Base-by-base conservation (phyloP, 2,797 vertebrate species). In the Apodemus agrarius region DNA sequence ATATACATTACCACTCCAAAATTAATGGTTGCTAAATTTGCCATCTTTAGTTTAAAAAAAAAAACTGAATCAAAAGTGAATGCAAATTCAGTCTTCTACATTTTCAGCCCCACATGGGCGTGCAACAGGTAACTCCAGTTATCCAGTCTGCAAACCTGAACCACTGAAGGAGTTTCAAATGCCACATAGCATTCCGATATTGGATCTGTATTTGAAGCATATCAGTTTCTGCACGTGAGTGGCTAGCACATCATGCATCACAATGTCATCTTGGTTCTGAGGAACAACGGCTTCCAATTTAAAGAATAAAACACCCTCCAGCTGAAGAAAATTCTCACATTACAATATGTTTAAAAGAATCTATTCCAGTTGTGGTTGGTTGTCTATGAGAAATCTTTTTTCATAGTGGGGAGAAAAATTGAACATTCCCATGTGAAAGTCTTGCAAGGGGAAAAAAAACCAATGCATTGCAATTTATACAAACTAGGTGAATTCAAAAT, bases 311-410 rank as follows among this genome's bases (percentile, higher is more conserved):
- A 98, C 98, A 98, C 98, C 97, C 98, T 98, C 97, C 98, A 98
- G 98, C 98, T 98, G 98, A 99, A 98, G 98, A 98, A 98, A 98
- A 99, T 98, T 99, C 98, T 99, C 98, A 98, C 98, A 98, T 99
- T 98, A 98, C 98, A 98, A 96, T 97, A 98, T 93, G 98, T 98
- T 98, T 97, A 98, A 98, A 98, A 97, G 98, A 98, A 98, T 98
- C 97, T 98, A 98, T 98, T 99, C 98, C 98, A 98, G 92, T 98
- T 99, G 99, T 98, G 98, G 98, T 98, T 98, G 98, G 98, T 98
- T 98, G 98, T 98, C 98, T 98, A 98, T 98, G 98, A 98, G 98
- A 98, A 97, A 97, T 97, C 97, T 97, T 97, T 98, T 97, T 97
- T 98, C 96, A 94, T 96, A 96, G 93, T 4, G 72, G 21, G 89